These are phyloP conservation scores for Papilio dardanus DNA, from an alignment of 1,140 invertebrate genomes.

Conservation along the genomic window DNA sequence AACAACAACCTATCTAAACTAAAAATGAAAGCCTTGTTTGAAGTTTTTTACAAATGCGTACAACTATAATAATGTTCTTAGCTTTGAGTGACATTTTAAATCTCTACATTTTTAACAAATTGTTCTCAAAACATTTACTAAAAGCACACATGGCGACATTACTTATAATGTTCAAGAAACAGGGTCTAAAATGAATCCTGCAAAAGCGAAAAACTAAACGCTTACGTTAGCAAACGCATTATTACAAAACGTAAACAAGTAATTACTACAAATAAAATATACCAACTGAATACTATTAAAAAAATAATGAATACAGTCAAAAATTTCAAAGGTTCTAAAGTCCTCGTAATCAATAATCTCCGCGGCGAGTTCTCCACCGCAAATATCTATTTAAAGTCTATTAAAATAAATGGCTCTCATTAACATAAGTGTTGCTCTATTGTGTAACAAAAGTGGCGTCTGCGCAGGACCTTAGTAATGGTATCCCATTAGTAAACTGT, in stretches of 20 bases:
- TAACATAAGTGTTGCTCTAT: constrained; percentile 68
- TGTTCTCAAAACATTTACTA: too few relatives aligned
- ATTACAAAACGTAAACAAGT: neutral
- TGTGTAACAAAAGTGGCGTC: constrained; percentile 69
- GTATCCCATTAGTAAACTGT: constrained; percentile 79
- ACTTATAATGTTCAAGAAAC: too few relatives aligned
- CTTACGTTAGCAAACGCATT: neutral
- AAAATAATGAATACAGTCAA: constrained; percentile 14
- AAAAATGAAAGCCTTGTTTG: too few relatives aligned
- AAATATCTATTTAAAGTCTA: constrained; percentile 73
- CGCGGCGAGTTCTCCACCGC: constrained; percentile 64
- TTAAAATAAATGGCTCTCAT: constrained; percentile 80
- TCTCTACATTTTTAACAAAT: too few relatives aligned
- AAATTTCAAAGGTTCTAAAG: constrained; percentile 35
- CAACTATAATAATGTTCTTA: too few relatives aligned
- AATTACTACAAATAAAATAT: neutral
- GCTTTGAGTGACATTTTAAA: too few relatives aligned
- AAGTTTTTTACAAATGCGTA: too few relatives aligned
- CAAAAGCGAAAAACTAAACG: too few relatives aligned
- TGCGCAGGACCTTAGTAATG: constrained; percentile 67
- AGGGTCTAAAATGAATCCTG: too few relatives aligned
- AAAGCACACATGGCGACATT: too few relatives aligned
- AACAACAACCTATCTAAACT: too few relatives aligned
- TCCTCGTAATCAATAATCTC: constrained; percentile 62
- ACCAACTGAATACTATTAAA: constrained; percentile 9